Base-by-base conservation (phyloP, 2,797 vertebrate genomes). In the Fundulus diaphanus region DNA sequence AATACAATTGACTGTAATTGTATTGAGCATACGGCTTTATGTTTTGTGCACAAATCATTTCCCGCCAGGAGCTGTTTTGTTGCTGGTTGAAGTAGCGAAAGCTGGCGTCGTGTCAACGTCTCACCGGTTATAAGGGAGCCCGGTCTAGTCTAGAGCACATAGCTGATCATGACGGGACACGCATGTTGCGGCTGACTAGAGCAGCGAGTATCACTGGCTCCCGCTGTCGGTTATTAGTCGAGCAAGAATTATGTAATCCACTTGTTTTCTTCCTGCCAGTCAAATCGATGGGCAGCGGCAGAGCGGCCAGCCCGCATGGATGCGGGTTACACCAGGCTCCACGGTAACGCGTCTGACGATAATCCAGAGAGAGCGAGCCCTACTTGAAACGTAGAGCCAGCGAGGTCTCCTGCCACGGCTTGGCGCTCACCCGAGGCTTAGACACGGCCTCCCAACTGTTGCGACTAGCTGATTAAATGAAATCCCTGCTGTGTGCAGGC, bases 241-340 rank as follows among this genome's bases (percentile, higher is more conserved):
- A 79, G 31, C 52, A 12, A 51, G 18, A 89, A 92, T 94, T 92
- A 93, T 93, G 91, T 92, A 93, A 93, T 91, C 83, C 82, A 71
- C 69, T 90, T 88, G 84, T 91, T 89, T 74, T 78, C 72, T 72
- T 85, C 76, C 65, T 72, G 82, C 81, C 12, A 16, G 80, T 75
- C 65, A 31, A 83, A 92, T 94, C 84, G 70, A 92, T 93, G 86
- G 74, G 42, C 81, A 82, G 88, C 84, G 81, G 77, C 54, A 78
- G 59, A 83, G 79, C 83, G 72, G 72, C 72, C 77, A 24, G 79
- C 51, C 84, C 78, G 0, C 52, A 72, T 74, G 83, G 78, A 77
- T 79, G 73, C 20, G 61, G 74, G 72, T 68, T 90, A 83, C 86
- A 88, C 89, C 86, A 87, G 86, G 51, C 87, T 90, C 79, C 74